Evolutionary conservation across 2,113 vertebrate species (phyloP).

Genomic region (Sylvilagus bachmani): DNA sequence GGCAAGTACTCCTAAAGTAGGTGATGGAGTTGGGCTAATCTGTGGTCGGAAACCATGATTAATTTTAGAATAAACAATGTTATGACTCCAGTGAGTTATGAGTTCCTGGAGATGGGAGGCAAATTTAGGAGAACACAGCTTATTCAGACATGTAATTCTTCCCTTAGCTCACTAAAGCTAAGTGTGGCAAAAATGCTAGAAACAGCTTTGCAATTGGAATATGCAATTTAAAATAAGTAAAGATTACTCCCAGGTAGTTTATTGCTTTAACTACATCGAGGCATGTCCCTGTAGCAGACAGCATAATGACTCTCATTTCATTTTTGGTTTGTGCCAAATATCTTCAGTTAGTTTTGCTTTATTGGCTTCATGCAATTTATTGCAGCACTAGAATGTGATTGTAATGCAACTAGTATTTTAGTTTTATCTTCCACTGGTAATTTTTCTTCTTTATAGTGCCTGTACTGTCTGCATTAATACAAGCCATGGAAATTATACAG

Average conservation of each 20-base stretch:
- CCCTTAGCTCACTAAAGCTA: slow-evolving; percentile 82
- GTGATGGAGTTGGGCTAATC: slow-evolving; percentile 75
- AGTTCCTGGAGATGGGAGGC: slow-evolving; percentile 82
- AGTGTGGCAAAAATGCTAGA: slow-evolving; percentile 88
- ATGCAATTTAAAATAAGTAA: slow-evolving; percentile 90
- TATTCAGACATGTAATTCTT: slow-evolving; percentile 86
- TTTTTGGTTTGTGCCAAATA: slow-evolving; percentile 91
- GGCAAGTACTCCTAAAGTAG: neutral
- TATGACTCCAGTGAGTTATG: slow-evolving; percentile 83
- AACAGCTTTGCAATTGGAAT: slow-evolving; percentile 88
- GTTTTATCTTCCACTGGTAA: slow-evolving; percentile 88
- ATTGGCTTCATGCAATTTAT: slow-evolving; percentile 89
- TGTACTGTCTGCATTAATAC: slow-evolving; percentile 88
- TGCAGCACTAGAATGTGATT: slow-evolving; percentile 87
- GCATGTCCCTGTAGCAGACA: slow-evolving; percentile 86
- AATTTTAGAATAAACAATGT: slow-evolving; percentile 87
- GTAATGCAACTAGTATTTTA: slow-evolving; percentile 90
- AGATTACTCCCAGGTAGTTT: slow-evolving; percentile 90
- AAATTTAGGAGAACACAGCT: slow-evolving; percentile 84
- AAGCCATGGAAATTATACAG: slow-evolving; percentile 88
- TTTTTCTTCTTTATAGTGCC: slow-evolving; percentile 90
- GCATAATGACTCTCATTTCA: slow-evolving; percentile 87
- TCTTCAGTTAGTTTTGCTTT: slow-evolving; percentile 91
- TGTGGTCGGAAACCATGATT: slow-evolving; percentile 84
- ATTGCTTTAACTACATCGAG: slow-evolving; percentile 88